These are phyloP conservation scores for Pelobates fuscus DNA, from an alignment of 2,113 vertebrate species.

Conservation along the genomic window DNA sequence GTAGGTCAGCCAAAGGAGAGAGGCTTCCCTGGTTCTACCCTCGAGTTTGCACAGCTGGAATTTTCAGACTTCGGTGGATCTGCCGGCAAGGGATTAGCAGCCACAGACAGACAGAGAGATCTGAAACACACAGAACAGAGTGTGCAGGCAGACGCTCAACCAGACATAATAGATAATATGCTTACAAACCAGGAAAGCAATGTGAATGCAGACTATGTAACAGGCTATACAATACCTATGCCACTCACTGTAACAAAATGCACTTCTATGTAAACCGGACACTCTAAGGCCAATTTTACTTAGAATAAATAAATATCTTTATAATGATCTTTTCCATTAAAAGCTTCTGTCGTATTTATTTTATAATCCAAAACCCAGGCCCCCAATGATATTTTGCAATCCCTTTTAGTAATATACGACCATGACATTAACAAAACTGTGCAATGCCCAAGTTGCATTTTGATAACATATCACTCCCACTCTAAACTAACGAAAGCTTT, in stretches of 20 bases:
- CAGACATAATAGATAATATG: not conserved
- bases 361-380: not conserved
- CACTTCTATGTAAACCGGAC: not conserved
- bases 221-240: not conserved
- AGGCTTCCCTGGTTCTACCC: constrained; percentile 24
- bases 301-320: not conserved
- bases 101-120: not conserved
- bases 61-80: constrained; percentile 28
- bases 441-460: too few species aligned
- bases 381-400: too few species aligned
- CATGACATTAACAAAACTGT: too few species aligned
- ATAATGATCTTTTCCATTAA: too few species aligned
- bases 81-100: not conserved
- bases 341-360: too few species aligned
- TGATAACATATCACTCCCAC: too few species aligned
- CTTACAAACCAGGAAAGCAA: not conserved
- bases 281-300: constrained; percentile 9
- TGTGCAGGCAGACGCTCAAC: not conserved
- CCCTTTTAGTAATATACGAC: too few species aligned
- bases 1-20: constrained; percentile 20
- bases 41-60: constrained; percentile 27
- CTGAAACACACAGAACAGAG: not conserved
- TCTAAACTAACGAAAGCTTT: too few species aligned
- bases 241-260: constrained; percentile 26
- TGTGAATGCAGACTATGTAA: constrained; percentile 13